Evolutionary conservation across 2,888 invertebrate species (phyloP).

Genomic region (Phlogophora meticulosa): DNA sequence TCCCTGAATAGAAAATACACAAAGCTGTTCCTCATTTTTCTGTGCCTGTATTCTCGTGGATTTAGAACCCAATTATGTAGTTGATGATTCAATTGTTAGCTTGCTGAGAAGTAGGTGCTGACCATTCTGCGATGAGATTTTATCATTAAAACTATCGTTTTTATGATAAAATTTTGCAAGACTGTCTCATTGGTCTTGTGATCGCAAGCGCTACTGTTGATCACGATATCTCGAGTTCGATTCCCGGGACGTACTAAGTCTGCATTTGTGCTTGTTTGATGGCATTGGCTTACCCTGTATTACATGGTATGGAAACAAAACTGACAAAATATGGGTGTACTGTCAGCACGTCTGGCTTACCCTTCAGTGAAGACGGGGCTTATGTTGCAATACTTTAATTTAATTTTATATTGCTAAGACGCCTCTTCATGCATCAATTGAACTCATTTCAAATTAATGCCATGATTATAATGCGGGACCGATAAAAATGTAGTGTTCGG

Average conservation of each 20-base stretch:
- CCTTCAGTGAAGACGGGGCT: no score
- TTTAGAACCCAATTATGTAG: background rate
- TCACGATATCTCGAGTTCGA: no score
- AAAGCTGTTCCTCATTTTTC: background rate
- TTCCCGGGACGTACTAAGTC: no score
- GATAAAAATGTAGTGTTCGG: constrained; percentile 53
- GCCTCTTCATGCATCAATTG: constrained; percentile 34
- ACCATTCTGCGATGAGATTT: background rate
- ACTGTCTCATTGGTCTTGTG: no score
- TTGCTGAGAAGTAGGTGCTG: background rate
- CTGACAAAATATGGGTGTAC: no score
- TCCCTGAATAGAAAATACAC: background rate
- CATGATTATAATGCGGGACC: constrained; percentile 45
- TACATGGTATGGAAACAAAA: no score
- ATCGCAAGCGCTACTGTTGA: no score
- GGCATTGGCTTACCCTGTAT: no score
- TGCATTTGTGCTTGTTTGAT: no score
- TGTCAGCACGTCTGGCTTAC: no score
- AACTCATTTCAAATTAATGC: constrained; percentile 49
- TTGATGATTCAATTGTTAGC: background rate
- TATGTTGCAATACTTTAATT: background rate
- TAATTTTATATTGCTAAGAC: constrained; percentile 8
- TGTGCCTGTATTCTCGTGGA: background rate
- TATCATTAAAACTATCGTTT: background rate
- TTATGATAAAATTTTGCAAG: constrained; percentile 2